Percentiles rank a stretch among this genome's conserved stretches.
Evolutionary conservation across 2,888 invertebrate genomes (phyloP).

Genomic region (Lasioglossum calceatum): DNA sequence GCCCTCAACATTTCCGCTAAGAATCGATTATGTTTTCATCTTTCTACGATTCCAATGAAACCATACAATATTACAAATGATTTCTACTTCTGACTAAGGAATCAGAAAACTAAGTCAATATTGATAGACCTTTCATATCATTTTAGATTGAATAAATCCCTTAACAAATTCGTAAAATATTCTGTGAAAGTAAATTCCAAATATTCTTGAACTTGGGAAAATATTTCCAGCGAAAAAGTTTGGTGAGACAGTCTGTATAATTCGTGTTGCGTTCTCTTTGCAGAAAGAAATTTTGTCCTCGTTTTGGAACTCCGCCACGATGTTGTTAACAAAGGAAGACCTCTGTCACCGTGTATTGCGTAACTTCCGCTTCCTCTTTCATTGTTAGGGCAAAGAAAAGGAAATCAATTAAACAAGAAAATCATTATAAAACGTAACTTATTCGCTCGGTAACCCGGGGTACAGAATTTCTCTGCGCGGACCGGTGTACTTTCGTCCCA

Average conservation of each 20-base stretch:
- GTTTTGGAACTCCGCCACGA: slow-evolving; percentile 35
- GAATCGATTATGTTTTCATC: not conserved
- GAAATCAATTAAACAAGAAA: slow-evolving; percentile 3
- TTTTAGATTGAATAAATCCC: not conserved
- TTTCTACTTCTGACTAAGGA: not conserved
- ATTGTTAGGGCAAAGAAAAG: slow-evolving; percentile 1
- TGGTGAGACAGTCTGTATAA: not conserved
- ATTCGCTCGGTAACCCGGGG: slow-evolving; percentile 46
- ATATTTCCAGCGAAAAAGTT: slow-evolving; percentile 2
- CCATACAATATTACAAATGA: not conserved
- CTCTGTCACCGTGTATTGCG: not conserved
- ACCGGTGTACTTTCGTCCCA: slow-evolving; percentile 49
- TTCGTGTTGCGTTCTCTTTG: slow-evolving; percentile 29
- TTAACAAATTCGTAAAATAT: not conserved
- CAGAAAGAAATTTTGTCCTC: slow-evolving; percentile 40
- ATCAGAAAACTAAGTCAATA: not conserved
- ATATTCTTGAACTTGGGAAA: slow-evolving; percentile 9
- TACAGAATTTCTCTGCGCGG: slow-evolving; percentile 62
- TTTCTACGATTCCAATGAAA: not conserved
- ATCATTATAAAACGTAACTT: slow-evolving; percentile 27
- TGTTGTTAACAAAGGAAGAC: slow-evolving; percentile 21
- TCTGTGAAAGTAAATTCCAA: not conserved
- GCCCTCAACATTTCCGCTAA: not conserved
- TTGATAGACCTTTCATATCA: not conserved
- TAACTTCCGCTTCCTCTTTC: slow-evolving; percentile 26